Conservation (phyloP, 2,888 invertebrate genomes). For the Epicampocera succincta region DNA sequence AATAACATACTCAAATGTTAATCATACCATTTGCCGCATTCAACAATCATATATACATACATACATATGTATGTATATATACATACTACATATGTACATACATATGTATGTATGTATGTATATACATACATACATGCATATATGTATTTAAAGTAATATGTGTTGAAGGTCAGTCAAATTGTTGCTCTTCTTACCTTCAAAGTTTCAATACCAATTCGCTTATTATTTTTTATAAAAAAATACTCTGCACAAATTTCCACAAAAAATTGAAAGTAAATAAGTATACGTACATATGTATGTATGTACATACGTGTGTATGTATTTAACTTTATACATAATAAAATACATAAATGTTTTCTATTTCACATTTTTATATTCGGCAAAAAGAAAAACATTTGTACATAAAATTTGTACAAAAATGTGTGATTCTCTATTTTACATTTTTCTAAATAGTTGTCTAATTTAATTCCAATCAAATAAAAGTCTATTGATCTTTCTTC, state of each 20-base stretch:
- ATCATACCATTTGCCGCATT: too few species aligned
- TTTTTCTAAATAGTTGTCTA: slow-evolving; percentile 52
- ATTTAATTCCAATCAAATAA: slow-evolving; percentile 62
- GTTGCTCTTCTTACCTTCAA: slow-evolving; percentile 30
- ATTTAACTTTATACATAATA: slow-evolving; percentile 54
- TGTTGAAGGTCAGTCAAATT: slow-evolving; percentile 18
- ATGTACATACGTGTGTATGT: slow-evolving; percentile 1
- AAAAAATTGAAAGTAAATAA: not conserved
- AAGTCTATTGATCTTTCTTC: slow-evolving; percentile 59
- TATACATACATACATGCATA: not conserved
- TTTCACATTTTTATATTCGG: slow-evolving; percentile 10
- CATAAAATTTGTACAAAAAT: slow-evolving; percentile 4
- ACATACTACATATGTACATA: not conserved
- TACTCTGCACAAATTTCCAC: slow-evolving; percentile 32
- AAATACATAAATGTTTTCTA: slow-evolving; percentile 36
- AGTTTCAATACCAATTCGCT: slow-evolving; percentile 5
- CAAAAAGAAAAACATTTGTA: slow-evolving; percentile 12
- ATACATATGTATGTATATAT: too few species aligned
- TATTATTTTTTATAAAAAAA: not conserved
- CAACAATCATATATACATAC: not conserved
- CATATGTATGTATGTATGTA: not conserved
- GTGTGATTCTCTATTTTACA: slow-evolving; percentile 11
- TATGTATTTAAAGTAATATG: slow-evolving; percentile 1
- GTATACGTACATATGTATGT: not conserved
- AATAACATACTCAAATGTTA: too few species aligned